Conservation (phyloP, 1,140 invertebrate species). For the Pachypeltis micranthus region DNA sequence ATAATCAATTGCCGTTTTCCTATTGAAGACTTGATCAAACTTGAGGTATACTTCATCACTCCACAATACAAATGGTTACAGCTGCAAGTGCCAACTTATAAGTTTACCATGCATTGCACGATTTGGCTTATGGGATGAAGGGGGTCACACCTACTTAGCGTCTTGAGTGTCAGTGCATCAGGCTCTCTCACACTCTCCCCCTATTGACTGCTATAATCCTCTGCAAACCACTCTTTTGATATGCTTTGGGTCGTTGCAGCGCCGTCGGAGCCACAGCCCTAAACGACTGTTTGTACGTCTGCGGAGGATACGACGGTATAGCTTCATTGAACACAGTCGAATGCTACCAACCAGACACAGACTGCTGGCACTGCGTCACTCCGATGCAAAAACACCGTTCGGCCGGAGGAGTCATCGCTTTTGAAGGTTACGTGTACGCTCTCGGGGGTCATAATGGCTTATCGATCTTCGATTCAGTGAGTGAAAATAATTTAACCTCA, state of each 20-base stretch:
- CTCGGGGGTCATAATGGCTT: constrained; percentile 78
- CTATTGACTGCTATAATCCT: neutral
- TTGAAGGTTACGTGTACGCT: constrained; percentile 69
- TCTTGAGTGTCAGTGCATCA: too few species aligned
- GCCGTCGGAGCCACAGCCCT: constrained; percentile 75
- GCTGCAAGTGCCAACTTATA: too few species aligned
- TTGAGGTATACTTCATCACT: too few species aligned
- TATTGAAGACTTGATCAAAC: too few species aligned
- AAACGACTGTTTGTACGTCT: constrained; percentile 70
- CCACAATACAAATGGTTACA: too few species aligned
- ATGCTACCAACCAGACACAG: constrained; percentile 61
- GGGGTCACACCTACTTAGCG: too few species aligned
- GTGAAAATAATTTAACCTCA: neutral
- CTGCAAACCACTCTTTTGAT: neutral
- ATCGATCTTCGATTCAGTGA: constrained; percentile 75
- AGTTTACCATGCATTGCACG: too few species aligned
- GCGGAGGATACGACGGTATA: constrained; percentile 80
- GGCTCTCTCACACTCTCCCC: too few species aligned
- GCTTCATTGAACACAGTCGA: constrained; percentile 77
- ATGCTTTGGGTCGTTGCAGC: constrained; percentile 37
- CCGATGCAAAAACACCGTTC: constrained; percentile 81
- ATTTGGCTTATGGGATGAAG: too few species aligned
- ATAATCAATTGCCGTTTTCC: too few species aligned
- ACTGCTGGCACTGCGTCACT: constrained; percentile 57
- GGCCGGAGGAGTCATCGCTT: constrained; percentile 74